Evolutionary conservation across 2,888 invertebrate species (phyloP).

Genomic region (Tipula lateralis): DNA sequence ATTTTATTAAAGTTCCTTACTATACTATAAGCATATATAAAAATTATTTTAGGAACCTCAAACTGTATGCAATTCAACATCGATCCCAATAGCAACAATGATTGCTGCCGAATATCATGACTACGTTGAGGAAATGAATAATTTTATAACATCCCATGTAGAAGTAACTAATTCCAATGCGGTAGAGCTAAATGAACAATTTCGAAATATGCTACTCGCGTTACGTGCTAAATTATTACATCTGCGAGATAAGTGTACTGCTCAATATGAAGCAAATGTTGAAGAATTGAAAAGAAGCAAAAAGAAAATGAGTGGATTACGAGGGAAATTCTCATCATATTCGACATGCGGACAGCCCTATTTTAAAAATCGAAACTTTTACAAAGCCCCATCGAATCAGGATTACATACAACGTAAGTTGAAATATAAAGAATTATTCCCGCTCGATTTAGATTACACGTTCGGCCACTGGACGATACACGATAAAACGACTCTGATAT

Average conservation of each 20-base stretch:
- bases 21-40: too few species aligned
- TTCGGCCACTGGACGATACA: conserved; percentile 54
- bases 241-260: conserved; percentile 38
- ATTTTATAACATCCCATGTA: conserved; percentile 34
- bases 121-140: background rate
- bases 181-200: conserved; percentile 39
- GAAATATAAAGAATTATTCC: conserved; percentile 45
- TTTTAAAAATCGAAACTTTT: conserved; percentile 59
- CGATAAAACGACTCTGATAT: conserved; percentile 55
- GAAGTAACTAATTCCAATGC: conserved; percentile 36
- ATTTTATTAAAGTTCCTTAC: background rate
- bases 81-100: background rate
- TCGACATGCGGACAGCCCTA: conserved; percentile 57
- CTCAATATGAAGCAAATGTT: conserved; percentile 40
- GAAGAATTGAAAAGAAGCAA: conserved; percentile 34
- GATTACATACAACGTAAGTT: conserved; percentile 54
- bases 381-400: conserved; percentile 55
- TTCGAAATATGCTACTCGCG: conserved; percentile 40
- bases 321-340: conserved; percentile 39
- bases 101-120: background rate
- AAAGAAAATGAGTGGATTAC: background rate
- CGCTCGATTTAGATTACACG: conserved; percentile 48
- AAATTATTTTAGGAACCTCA: background rate
- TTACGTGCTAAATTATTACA: conserved; percentile 37
- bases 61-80: background rate